phyloP scores from a whole-genome alignment of 2,113 vertebrate genomes.

The Trichechus manatus region DNA sequence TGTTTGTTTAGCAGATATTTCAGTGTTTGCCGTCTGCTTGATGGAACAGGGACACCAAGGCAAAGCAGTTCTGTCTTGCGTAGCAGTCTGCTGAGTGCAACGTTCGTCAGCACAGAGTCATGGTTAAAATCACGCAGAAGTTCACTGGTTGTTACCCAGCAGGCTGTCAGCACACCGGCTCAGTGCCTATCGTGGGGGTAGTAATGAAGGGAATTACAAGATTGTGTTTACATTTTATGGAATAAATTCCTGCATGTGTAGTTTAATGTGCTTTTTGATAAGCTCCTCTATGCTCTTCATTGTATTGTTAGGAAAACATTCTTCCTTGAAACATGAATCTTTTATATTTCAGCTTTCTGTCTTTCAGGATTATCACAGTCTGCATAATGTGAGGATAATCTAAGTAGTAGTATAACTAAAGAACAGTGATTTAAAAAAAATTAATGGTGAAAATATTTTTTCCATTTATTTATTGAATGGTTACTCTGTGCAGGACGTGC shows the following conservation, averaged over 20 bases:
- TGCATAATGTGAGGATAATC: background rate
- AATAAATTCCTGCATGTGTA: background rate
- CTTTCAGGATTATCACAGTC: background rate
- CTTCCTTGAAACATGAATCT: background rate
- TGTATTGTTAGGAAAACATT: background rate
- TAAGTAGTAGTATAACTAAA: constrained; percentile 9
- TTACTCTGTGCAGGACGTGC: background rate
- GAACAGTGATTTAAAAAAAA: background rate
- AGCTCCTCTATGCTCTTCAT: background rate
- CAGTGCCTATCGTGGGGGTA: background rate
- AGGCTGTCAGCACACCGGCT: background rate
- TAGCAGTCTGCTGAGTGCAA: background rate
- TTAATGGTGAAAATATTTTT: background rate
- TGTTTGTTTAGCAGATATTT: background rate
- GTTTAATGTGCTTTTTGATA: background rate
- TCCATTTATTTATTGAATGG: background rate
- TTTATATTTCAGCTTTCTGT: constrained; percentile 33
- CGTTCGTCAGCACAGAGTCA: background rate
- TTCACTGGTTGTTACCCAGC: background rate
- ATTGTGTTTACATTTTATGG: background rate
- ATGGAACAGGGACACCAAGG: background rate
- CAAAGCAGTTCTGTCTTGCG: background rate
- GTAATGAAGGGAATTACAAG: background rate
- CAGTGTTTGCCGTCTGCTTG: background rate
- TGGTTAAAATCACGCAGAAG: background rate